These are phyloP conservation scores for Drosophila prosaltans DNA, from an alignment of 1,140 invertebrate genomes.

Conservation along the genomic window DNA sequence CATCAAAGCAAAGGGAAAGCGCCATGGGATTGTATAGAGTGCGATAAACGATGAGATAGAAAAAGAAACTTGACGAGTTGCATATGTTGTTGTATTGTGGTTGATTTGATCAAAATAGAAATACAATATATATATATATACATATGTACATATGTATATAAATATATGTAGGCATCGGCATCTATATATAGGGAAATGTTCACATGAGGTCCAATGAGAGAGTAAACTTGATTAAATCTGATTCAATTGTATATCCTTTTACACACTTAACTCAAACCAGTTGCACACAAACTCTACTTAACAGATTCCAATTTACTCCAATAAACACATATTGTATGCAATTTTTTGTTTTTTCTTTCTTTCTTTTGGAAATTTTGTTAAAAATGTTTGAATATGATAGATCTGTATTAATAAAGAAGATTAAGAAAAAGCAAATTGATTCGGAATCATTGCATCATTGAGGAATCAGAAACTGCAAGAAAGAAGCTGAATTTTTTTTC, in stretches of 20 bases:
- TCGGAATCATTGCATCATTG: too few species aligned
- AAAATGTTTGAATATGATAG: too few species aligned
- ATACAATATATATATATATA: slow-evolving; percentile 15
- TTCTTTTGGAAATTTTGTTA: too few species aligned
- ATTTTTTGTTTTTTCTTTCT: too few species aligned
- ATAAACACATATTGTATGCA: too few species aligned
- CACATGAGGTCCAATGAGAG: slow-evolving; percentile 3
- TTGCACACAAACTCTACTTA: slow-evolving; percentile 2
- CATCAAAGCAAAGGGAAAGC: slow-evolving; percentile 39
- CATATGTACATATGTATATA: too few species aligned
- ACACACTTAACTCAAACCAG: neutral
- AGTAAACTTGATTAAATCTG: slow-evolving; percentile 1
- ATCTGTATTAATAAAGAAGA: too few species aligned
- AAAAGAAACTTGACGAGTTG: slow-evolving; percentile 41
- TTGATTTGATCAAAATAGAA: slow-evolving; percentile 34
- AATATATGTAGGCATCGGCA: too few species aligned
- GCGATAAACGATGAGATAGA: slow-evolving; percentile 2
- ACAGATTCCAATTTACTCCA: too few species aligned
- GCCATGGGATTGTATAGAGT: slow-evolving; percentile 20
- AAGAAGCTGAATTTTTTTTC: too few species aligned
- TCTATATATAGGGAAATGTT: neutral
- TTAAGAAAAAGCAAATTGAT: too few species aligned
- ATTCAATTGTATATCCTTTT: slow-evolving; percentile 5
- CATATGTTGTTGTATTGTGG: slow-evolving; percentile 44
- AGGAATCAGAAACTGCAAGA: too few species aligned